A percentile compares a stretch with the other conserved stretches of the same genome.
Evolutionary conservation across 2,113 vertebrate species (phyloP).

Genomic region (Isichthys henryi): DNA sequence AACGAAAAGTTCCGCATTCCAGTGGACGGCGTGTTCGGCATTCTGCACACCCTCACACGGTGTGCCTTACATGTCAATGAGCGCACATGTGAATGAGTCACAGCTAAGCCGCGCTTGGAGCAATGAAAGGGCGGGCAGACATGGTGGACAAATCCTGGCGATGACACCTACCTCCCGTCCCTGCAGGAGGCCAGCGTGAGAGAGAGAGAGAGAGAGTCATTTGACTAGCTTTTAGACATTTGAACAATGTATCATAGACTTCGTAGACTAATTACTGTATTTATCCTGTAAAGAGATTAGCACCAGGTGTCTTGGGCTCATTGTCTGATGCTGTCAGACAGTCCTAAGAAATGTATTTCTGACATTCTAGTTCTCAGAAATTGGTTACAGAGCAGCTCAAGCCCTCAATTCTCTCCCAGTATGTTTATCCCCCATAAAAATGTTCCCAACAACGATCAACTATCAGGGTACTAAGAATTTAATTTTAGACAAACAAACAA

Average conservation of each 20-base stretch:
- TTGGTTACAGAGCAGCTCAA: background rate
- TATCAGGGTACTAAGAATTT: background rate
- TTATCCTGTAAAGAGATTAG: background rate
- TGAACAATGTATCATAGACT: background rate
- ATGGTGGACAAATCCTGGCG: background rate
- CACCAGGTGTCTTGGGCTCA: background rate
- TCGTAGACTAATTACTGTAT: background rate
- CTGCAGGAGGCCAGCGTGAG: conserved; percentile 41
- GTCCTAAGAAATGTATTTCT: background rate
- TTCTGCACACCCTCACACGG: background rate
- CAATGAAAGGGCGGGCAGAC: background rate
- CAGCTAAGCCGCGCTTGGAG: background rate
- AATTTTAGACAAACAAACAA: background rate
- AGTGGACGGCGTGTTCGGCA: background rate
- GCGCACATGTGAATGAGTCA: background rate
- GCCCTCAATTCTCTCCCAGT: background rate
- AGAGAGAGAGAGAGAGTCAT: background rate
- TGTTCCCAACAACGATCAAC: background rate
- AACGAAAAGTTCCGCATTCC: background rate
- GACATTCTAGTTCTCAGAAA: background rate
- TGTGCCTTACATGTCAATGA: background rate
- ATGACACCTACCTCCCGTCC: conserved; percentile 70
- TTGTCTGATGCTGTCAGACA: background rate
- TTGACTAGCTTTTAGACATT: background rate
- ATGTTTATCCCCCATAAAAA: background rate